These are phyloP conservation scores for Catagonus wagneri DNA, from an alignment of 2,113 vertebrate genomes.

Conservation along the genomic window DNA sequence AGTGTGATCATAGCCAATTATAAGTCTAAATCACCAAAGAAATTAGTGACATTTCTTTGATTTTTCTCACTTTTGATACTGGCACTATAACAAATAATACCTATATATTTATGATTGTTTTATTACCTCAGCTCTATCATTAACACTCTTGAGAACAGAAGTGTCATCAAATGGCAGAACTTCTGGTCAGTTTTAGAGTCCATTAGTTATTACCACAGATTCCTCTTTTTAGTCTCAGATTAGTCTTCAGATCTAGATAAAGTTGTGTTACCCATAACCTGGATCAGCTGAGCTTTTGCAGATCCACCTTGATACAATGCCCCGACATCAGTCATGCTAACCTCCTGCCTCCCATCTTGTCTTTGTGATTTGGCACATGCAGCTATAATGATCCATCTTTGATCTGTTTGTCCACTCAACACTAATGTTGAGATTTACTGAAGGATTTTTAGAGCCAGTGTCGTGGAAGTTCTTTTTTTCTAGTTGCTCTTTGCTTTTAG, in stretches of 20 bases:
- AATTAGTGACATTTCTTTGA: neutral
- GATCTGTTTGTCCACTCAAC: neutral
- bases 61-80: conserved; percentile 8
- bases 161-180: neutral
- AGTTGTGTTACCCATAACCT: neutral
- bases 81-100: neutral
- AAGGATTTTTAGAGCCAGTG: neutral
- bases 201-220: neutral
- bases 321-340: neutral
- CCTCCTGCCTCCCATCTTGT: neutral
- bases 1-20: neutral
- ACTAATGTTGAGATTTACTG: neutral
- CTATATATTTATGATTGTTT: conserved; percentile 29
- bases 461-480: neutral
- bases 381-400: neutral
- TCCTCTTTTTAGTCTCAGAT: neutral
- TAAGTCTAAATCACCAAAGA: conserved; percentile 3
- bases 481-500: neutral
- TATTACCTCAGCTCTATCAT: neutral
- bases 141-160: neutral
- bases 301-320: neutral
- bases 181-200: neutral
- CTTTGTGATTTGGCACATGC: neutral
- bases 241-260: neutral
- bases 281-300: neutral